Base-by-base conservation (phyloP, 2,113 vertebrate genomes). In the Donacobius atricapilla region DNA sequence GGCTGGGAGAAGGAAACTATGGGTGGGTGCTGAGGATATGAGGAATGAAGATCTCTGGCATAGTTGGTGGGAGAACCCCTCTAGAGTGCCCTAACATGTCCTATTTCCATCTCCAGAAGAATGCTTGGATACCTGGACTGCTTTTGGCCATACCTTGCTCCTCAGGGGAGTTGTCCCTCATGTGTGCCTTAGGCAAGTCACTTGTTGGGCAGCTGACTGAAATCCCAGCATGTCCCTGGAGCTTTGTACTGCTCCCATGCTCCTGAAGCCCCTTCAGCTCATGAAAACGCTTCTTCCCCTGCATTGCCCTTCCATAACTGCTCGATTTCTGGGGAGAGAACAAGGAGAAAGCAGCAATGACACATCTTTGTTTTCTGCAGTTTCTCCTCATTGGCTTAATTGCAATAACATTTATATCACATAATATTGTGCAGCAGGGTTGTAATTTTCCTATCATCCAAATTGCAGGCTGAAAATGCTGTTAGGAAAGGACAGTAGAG, bases 391-490 rank as follows among this genome's bases (percentile, higher is more conserved):
- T 96, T 95, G 94, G 93, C 96, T 98, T 98, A 98, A 98, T 98
- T 98, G 96, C 96, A 97, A 97, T 96, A 98, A 98, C 97, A 93
- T 98, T 98, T 98, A 97, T 98, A 98, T 98, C 97, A 83, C 97
- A 98, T 98, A 98, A 97, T 97, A 98, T 69, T 97, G 96, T 97
- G 96, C 93, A 90, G 95, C 93, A 97, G 97, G 97, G 98, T 97
- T 97, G 97, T 98, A 98, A 98, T 98, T 98, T 98, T 98, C 98
- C 97, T 98, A 98, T 98, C 98, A 98, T 97, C 96, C 97, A 98
- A 98, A 98, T 98, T 98, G 98, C 97, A 98, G 98, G 97, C 97
- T 98, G 97, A 98, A 97, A 98, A 98, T 94, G 97, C 97, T 97
- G 97, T 97, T 96, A 96, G 96, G 96, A 96, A 97, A 98, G 94